Evolutionary conservation across 2,113 vertebrate species (phyloP).

Genomic region (Ammodytes dubius): DNA sequence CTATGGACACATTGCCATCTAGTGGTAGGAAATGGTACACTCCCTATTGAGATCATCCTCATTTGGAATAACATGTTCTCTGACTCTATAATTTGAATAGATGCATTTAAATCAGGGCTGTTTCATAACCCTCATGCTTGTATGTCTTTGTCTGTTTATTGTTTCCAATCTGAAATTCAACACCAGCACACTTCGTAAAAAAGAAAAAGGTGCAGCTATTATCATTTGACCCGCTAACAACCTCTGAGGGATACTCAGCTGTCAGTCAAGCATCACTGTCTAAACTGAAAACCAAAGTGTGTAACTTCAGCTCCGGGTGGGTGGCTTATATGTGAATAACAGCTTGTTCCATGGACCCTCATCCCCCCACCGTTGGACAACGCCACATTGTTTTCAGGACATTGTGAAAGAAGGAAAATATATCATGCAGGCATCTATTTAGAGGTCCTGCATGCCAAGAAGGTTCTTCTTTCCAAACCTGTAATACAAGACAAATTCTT

Average conservation of each 20-base stretch:
- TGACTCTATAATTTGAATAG: neutral
- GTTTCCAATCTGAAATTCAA: slow-evolving; percentile 44
- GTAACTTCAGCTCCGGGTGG: slow-evolving; percentile 46
- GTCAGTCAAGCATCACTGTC: slow-evolving; percentile 64
- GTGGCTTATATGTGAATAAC: slow-evolving; percentile 54
- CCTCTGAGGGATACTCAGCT: slow-evolving; percentile 56
- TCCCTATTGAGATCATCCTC: too few relatives aligned
- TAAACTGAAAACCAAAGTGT: slow-evolving; percentile 46
- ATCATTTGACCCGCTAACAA: slow-evolving; percentile 33
- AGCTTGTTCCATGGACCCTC: slow-evolving; percentile 44
- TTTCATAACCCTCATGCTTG: slow-evolving; percentile 5
- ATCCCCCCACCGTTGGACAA: slow-evolving; percentile 53
- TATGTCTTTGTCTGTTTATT: slow-evolving; percentile 31
- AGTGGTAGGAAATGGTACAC: slow-evolving; percentile 54
- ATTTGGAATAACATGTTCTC: slow-evolving; percentile 17
- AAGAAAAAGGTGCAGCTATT: slow-evolving; percentile 25
- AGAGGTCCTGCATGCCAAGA: slow-evolving; percentile 48
- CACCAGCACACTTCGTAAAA: slow-evolving; percentile 22
- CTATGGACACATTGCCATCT: slow-evolving; percentile 81
- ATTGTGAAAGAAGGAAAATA: slow-evolving; percentile 54
- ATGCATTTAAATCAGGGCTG: slow-evolving; percentile 1
- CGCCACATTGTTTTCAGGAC: slow-evolving; percentile 65
- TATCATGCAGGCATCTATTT: slow-evolving; percentile 55
- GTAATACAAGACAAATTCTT: slow-evolving; percentile 70
- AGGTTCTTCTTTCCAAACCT: slow-evolving; percentile 59